Percentiles rank a stretch among this genome's conserved stretches.
phyloP scores from a whole-genome alignment of 2,888 invertebrate species.

The Lycocerus yunnanus region DNA sequence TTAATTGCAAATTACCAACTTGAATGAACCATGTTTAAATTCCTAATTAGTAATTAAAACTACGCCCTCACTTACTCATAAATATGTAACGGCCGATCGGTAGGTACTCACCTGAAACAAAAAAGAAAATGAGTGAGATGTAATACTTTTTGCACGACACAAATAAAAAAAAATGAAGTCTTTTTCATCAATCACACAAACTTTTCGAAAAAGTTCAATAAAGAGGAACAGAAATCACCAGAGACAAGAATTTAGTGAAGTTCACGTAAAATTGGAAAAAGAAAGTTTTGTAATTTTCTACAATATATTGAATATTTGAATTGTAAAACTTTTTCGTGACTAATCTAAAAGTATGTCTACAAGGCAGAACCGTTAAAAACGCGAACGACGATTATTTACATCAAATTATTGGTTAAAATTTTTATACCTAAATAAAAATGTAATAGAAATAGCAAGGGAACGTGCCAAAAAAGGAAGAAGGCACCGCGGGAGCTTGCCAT shows the following conservation, averaged over 20 bases:
- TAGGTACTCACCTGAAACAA: constrained; percentile 25
- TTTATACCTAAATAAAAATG: constrained; percentile 8
- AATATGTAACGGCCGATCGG: not conserved
- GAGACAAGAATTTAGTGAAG: constrained; percentile 8
- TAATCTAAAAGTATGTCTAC: not conserved
- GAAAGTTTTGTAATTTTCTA: constrained; percentile 5
- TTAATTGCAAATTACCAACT: constrained; percentile 15
- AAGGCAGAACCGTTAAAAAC: not conserved
- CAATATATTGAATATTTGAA: constrained; percentile 1
- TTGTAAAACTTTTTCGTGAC: not conserved
- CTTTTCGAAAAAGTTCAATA: constrained; percentile 5
- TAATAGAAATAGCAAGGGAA: constrained; percentile 8
- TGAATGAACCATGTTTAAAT: not conserved
- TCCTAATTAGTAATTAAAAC: not conserved
- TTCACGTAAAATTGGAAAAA: constrained; percentile 1
- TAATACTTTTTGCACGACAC: not conserved
- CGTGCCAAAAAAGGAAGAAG: constrained; percentile 15
- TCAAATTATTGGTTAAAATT: constrained; percentile 10
- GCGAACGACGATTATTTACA: not conserved
- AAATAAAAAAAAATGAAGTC: constrained; percentile 13
- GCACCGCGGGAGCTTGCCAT: constrained; percentile 22
- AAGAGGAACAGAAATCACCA: constrained; percentile 11
- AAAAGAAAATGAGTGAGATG: constrained; percentile 8
- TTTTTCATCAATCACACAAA: constrained; percentile 18
- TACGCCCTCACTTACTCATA: not conserved